Percentiles rank a stretch among this genome's conserved stretches.
These are phyloP conservation scores for Ganaspis brasiliensis DNA, from an alignment of 2,888 invertebrate species.

Conservation along the genomic window DNA sequence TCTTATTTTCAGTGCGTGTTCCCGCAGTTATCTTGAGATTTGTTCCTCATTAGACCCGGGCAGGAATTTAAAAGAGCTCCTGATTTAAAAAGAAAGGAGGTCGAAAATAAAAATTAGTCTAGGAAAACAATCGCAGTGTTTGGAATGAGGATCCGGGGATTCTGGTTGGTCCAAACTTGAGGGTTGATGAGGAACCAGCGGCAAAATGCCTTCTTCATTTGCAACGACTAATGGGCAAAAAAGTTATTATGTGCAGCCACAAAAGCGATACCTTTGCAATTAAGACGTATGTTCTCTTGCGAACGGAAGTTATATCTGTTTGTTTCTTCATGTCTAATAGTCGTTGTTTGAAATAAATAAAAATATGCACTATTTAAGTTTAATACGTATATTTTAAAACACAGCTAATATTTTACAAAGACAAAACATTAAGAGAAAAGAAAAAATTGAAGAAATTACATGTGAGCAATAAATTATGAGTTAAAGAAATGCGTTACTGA, in stretches of 20 bases:
- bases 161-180: constrained; percentile 17
- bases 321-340: too few species aligned
- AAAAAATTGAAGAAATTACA: too few species aligned
- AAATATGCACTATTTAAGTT: too few species aligned
- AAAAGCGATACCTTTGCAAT: constrained; percentile 79
- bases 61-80: constrained; percentile 7
- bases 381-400: too few species aligned
- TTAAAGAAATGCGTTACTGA: too few species aligned
- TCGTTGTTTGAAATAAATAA: too few species aligned
- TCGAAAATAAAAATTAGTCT: constrained; percentile 58
- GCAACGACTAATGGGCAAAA: constrained; percentile 67
- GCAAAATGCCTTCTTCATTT: constrained; percentile 64
- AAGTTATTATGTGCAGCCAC: constrained; percentile 77
- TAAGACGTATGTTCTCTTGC: constrained; percentile 68
- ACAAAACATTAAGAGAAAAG: too few species aligned
- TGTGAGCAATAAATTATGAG: too few species aligned
- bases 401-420: too few species aligned
- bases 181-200: constrained; percentile 51
- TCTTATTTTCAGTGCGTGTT: constrained; percentile 64
- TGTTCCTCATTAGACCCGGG: constrained; percentile 70
- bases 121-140: constrained; percentile 59
- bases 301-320: constrained; percentile 55
- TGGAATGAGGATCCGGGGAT: constrained; percentile 17
- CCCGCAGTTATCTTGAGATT: constrained; percentile 76
- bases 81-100: neutral